phyloP scores from a whole-genome alignment of 1,140 invertebrate species.

The Scylla paramamosain region DNA sequence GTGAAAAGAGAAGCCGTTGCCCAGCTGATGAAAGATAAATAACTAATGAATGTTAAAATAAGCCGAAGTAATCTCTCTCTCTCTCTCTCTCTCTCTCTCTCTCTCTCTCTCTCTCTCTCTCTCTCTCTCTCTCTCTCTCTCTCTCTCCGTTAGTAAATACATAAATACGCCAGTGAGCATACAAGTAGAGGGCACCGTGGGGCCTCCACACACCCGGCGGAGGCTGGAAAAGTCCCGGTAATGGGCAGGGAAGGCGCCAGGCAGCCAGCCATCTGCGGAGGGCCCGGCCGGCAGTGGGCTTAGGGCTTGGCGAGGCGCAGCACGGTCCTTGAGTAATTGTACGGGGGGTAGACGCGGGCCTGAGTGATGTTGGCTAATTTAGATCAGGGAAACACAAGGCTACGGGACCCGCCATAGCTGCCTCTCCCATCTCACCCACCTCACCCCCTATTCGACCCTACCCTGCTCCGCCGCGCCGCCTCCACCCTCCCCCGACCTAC shows the following conservation, averaged over 20 bases:
- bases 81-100: slow-evolving; percentile 21
- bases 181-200: background rate
- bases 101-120: slow-evolving; percentile 20
- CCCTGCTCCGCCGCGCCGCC: background rate
- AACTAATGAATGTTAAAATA: background rate
- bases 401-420: background rate
- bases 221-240: background rate
- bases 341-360: background rate
- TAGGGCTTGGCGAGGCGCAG: background rate
- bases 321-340: slow-evolving; percentile 34
- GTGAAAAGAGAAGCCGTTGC: no score
- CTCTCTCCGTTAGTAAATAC: background rate
- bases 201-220: background rate
- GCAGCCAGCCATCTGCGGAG: background rate
- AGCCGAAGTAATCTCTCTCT: background rate
- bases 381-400: background rate
- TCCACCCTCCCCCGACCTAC: background rate
- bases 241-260: background rate
- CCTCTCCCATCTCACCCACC: background rate
- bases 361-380: slow-evolving; percentile 52
- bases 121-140: background rate
- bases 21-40: background rate
- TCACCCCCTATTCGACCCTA: background rate
- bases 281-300: background rate
- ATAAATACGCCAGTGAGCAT: background rate